Percentiles rank a stretch among this genome's conserved stretches.
Conservation (phyloP, 2,113 vertebrate species). For the Psammodynastes pulverulentus region DNA sequence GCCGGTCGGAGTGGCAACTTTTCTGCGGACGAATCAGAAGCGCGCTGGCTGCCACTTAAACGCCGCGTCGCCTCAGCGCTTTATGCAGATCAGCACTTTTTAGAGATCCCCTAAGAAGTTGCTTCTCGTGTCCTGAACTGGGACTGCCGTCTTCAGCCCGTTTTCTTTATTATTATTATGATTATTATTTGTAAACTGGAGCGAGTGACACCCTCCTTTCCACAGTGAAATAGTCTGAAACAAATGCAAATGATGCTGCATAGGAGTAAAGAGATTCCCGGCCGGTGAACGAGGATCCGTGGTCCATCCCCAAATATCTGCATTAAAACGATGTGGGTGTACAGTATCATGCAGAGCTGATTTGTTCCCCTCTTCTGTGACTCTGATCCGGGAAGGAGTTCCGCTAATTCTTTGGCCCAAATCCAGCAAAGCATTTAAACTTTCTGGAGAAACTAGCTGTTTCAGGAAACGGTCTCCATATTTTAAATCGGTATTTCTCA, state of each 20-base stretch:
- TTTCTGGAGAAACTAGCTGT: not conserved
- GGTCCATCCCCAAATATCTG: not conserved
- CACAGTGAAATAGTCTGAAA: not conserved
- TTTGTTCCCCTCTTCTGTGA: not conserved
- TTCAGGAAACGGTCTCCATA: not conserved
- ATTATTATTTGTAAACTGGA: not conserved
- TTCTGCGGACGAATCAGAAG: conserved; percentile 6
- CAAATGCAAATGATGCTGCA: not conserved
- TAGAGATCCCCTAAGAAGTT: not conserved
- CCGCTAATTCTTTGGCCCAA: not conserved
- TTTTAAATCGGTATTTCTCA: not conserved
- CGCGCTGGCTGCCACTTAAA: not conserved
- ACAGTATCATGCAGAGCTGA: not conserved
- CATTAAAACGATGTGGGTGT: not conserved
- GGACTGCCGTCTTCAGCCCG: not conserved
- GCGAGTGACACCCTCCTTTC: not conserved
- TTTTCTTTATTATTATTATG: not conserved
- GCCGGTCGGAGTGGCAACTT: conserved; percentile 7
- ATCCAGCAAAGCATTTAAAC: not conserved
- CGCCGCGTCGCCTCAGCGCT: not conserved
- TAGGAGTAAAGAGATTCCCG: not conserved
- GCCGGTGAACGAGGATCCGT: not conserved
- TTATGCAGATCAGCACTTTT: conserved; percentile 6
- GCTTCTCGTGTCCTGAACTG: not conserved
- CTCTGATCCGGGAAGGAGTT: not conserved